These are phyloP conservation scores for Nomada flava DNA, from an alignment of 2,888 invertebrate species.

Conservation along the genomic window DNA sequence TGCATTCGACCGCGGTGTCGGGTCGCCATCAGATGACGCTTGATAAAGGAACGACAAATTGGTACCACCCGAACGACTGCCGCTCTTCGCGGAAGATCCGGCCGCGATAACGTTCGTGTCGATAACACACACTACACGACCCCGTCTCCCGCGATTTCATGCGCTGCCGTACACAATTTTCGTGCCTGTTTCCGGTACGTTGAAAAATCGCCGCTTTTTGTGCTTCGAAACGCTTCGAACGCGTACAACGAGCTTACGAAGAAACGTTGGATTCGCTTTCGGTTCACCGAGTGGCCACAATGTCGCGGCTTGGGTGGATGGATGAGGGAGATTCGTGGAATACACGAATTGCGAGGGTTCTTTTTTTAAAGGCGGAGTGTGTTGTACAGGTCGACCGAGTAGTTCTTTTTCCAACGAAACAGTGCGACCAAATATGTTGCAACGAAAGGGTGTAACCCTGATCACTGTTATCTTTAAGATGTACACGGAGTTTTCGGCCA, in stretches of 20 bases:
- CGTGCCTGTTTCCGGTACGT: slow-evolving; percentile 54
- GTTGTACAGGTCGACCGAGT: too few relatives aligned
- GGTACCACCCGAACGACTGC: slow-evolving; percentile 83
- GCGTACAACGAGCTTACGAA: not conserved
- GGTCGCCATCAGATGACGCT: slow-evolving; percentile 83
- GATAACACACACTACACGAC: slow-evolving; percentile 79
- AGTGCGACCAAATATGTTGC: too few relatives aligned
- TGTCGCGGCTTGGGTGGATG: too few relatives aligned
- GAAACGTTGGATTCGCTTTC: not conserved
- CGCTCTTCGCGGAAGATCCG: slow-evolving; percentile 79
- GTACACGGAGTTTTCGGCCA: too few relatives aligned
- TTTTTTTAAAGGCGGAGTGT: too few relatives aligned
- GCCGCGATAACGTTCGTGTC: slow-evolving; percentile 78
- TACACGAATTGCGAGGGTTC: too few relatives aligned
- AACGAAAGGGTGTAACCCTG: too few relatives aligned
- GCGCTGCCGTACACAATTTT: slow-evolving; percentile 51
- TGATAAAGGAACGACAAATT: slow-evolving; percentile 84
- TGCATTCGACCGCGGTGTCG: slow-evolving; percentile 80
- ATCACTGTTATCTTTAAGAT: too few relatives aligned
- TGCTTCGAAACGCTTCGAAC: not conserved
- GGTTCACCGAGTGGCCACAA: not conserved
- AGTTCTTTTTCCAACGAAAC: too few relatives aligned
- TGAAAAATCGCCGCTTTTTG: slow-evolving; percentile 40
- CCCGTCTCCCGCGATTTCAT: slow-evolving; percentile 52
- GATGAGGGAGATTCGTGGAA: too few relatives aligned